These are phyloP conservation scores for Telmatochromis brichardi DNA, from an alignment of 2,113 vertebrate genomes.

Conservation along the genomic window DNA sequence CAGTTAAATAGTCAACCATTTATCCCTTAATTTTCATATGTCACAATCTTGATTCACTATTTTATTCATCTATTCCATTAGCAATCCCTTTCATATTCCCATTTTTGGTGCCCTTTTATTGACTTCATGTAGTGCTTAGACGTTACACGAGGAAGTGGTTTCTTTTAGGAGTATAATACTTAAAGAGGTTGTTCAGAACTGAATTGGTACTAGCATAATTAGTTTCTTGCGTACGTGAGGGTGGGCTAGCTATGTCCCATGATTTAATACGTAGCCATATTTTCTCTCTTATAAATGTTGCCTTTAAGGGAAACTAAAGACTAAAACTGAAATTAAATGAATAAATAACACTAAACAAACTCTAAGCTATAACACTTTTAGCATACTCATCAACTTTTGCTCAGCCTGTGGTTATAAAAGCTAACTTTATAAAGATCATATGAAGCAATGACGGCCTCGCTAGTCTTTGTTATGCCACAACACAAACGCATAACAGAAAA, in stretches of 20 bases:
- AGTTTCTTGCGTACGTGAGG: not conserved
- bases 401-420: slow-evolving; percentile 6
- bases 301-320: not conserved
- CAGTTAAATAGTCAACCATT: not conserved
- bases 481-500: slow-evolving; percentile 34
- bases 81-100: not conserved
- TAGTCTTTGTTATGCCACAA: slow-evolving; percentile 5
- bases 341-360: not conserved
- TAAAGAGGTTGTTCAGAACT: not conserved
- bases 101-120: not conserved
- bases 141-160: accelerated
- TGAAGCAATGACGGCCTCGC: not conserved
- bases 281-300: not conserved
- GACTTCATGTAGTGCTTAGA: not conserved
- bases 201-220: not conserved
- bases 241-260: not conserved
- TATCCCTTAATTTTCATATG: not conserved
- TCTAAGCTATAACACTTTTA: not conserved
- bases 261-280: not conserved
- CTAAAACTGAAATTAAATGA: not conserved
- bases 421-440: not conserved
- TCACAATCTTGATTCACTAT: not conserved
- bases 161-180: not conserved
- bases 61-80: not conserved
- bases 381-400: not conserved